Base-by-base conservation (phyloP, 2,113 vertebrate genomes). In the Oreochromis aureus region DNA sequence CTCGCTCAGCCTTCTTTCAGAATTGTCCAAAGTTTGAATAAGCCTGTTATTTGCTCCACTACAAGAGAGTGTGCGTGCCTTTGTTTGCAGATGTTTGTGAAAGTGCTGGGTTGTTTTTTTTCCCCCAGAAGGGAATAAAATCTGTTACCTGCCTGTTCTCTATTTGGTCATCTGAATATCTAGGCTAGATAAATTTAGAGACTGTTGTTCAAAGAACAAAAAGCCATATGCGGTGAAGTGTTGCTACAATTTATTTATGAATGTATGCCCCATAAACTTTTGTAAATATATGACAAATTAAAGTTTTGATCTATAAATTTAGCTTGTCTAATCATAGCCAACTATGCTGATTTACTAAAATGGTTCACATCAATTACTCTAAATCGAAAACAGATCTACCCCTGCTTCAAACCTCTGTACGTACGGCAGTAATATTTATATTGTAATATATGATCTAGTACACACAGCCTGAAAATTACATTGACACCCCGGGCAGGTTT, bases 81-180 rank as follows among this genome's bases (percentile, higher is more conserved):
- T 24, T 69, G 89, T 88, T 84, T 78, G 71, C 24, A 51, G 27
- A 78, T 51, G 24, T 51, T 48, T 51, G 46, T 32, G 44, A 48
- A 48, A 30, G 15, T 76, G 16, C 71, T 32, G 27, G 24, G 24
- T 78, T 78, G 44, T 7, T 88, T 95, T 7, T 92, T 85, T 85
- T 1, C 86, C 86, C 90, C 71, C 88, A 94, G 84, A 88, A 89
- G 71, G 87, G 39, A 39, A 92, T 93, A 95, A 90, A 94, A 93
- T 94, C 88, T 83, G 82, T 46, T 76, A 80, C 87, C 82, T 88
- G 86, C 80, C 90, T 84, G 82, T 85, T 84, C 27, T 90, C 56
- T 48, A 81, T 82, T 84, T 85, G 82, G 87, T 88, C 87, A 81
- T 89, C 85, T 84, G 87, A 81, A 94, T 94, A 89, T 93, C 89